Evolutionary conservation across 2,888 invertebrate genomes (phyloP).

Genomic region (Alitta virens): DNA sequence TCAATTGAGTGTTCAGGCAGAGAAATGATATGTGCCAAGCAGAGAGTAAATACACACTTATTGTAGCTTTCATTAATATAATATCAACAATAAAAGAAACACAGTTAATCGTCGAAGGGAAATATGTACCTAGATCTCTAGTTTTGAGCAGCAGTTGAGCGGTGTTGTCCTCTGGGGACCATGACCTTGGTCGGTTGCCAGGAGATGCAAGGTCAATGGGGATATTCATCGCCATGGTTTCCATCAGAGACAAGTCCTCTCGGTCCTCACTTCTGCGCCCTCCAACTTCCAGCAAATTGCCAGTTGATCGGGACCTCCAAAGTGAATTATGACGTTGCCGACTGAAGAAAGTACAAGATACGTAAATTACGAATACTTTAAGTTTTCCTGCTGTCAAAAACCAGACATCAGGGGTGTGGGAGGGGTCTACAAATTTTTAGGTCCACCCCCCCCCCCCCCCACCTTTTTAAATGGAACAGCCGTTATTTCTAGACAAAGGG

Average conservation of each 20-base stretch:
- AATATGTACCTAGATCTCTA: constrained; percentile 9
- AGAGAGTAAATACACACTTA: neutral
- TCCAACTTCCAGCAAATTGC: constrained; percentile 35
- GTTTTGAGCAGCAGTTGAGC: constrained; percentile 12
- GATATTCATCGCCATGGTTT: neutral
- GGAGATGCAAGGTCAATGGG: neutral
- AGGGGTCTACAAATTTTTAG: too few relatives aligned
- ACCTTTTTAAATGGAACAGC: too few relatives aligned
- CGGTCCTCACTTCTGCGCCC: neutral
- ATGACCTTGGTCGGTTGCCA: constrained; percentile 13
- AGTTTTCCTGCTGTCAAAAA: too few relatives aligned
- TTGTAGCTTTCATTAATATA: neutral
- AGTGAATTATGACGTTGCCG: constrained; percentile 84
- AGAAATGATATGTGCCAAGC: neutral
- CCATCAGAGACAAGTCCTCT: neutral
- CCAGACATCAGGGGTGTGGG: too few relatives aligned
- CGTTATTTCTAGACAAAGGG: too few relatives aligned
- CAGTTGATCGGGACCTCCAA: constrained; percentile 90
- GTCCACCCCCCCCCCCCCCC: too few relatives aligned
- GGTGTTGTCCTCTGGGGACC: constrained; percentile 17
- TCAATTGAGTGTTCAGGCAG: too few relatives aligned
- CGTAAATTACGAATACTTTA: too few relatives aligned
- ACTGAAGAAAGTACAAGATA: too few relatives aligned
- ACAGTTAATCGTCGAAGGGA: neutral
- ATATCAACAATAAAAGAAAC: neutral